Evolutionary conservation across 2,888 invertebrate genomes (phyloP).

Genomic region (Rambutsinella grinnellia): DNA sequence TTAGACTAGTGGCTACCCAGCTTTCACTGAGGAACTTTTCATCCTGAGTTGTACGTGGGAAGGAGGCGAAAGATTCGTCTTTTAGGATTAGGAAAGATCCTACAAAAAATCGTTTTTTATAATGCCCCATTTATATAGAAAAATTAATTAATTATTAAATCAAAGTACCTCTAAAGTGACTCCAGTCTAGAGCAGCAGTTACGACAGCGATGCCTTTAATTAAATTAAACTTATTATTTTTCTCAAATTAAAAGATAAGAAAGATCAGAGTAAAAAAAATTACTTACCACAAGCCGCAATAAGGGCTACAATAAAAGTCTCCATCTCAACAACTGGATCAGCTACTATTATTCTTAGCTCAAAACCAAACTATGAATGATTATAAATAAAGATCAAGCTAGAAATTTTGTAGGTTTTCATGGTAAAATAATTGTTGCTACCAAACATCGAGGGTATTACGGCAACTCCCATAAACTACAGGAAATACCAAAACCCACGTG

Average conservation of each 20-base stretch:
- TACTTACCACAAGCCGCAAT: no score
- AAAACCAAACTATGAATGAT: constrained; percentile 67
- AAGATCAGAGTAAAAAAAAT: no score
- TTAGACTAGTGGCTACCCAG: constrained; percentile 8
- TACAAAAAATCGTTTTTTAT: not conserved
- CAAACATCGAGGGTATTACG: constrained; percentile 77
- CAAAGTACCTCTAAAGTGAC: constrained; percentile 21
- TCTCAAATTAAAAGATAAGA: no score
- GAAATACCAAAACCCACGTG: constrained; percentile 74
- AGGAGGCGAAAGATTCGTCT: constrained; percentile 22
- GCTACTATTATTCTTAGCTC: constrained; percentile 77
- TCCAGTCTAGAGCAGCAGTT: constrained; percentile 19
- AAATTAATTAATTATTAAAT: not conserved
- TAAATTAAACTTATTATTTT: no score
- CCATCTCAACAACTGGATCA: no score
- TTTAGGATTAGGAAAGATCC: constrained; percentile 28
- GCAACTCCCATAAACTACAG: constrained; percentile 73
- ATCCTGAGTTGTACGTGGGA: constrained; percentile 8
- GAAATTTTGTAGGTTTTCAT: no score
- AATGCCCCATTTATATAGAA: not conserved
- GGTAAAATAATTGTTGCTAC: constrained; percentile 80
- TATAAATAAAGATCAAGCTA: no score
- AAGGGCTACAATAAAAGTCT: no score
- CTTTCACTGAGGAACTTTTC: not conserved
- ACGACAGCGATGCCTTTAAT: not conserved